These are phyloP conservation scores for Cephus pygmeus DNA, from an alignment of 2,888 invertebrate genomes.

Conservation along the genomic window DNA sequence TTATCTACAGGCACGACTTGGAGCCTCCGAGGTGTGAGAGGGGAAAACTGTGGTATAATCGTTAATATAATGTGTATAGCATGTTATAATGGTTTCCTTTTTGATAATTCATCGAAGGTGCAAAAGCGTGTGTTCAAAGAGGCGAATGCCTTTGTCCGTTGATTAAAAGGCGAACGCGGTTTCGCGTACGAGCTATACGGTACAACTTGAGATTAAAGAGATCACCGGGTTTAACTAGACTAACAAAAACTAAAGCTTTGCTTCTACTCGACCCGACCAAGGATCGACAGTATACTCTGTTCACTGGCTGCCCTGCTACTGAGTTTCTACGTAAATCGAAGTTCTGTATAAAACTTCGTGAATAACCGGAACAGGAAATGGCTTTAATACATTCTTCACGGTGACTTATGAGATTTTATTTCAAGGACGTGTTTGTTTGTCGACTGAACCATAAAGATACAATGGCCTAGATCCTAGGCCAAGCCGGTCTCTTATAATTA, in stretches of 20 bases:
- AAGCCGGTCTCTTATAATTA: background rate
- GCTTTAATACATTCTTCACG: conserved; percentile 15
- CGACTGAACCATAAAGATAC: background rate
- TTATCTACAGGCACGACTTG: too few species aligned
- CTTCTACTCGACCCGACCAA: background rate
- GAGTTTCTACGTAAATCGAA: background rate
- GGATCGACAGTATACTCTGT: background rate
- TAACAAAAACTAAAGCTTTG: conserved; percentile 2
- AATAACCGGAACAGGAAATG: conserved; percentile 18
- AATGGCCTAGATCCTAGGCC: background rate
- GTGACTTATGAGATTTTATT: conserved; percentile 1
- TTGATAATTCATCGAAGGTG: background rate
- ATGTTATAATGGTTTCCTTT: background rate
- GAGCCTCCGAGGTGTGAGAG: too few species aligned
- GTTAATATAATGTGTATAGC: background rate
- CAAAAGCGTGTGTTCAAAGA: background rate
- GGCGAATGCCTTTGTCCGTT: background rate
- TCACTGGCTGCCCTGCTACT: background rate
- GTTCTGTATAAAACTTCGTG: conserved; percentile 4
- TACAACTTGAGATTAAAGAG: background rate
- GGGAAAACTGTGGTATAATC: background rate
- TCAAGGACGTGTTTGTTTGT: background rate
- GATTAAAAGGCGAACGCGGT: background rate
- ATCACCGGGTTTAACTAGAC: background rate
- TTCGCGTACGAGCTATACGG: background rate